Evolutionary conservation across 2,888 invertebrate species (phyloP).

Genomic region (Melolontha melolontha): DNA sequence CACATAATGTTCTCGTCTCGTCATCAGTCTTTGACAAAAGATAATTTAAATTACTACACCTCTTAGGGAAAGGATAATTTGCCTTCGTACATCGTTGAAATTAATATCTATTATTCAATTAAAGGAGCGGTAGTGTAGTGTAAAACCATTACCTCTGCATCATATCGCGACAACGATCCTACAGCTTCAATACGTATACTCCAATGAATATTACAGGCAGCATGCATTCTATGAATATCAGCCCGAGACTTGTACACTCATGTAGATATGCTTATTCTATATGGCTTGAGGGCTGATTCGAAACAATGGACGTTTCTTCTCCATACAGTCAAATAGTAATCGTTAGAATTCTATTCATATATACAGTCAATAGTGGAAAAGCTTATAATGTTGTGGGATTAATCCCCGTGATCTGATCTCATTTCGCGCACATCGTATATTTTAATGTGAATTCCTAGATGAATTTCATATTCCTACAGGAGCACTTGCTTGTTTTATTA

Average conservation of each 20-base stretch:
- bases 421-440: background rate
- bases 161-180: background rate
- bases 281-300: too few relatives aligned
- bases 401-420: background rate
- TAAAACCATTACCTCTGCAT: constrained; percentile 1
- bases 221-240: background rate
- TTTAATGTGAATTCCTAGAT: constrained; percentile 1
- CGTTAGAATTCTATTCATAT: constrained; percentile 31
- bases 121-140: background rate
- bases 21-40: constrained; percentile 4
- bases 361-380: constrained; percentile 25
- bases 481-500: background rate
- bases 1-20: too few relatives aligned
- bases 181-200: background rate
- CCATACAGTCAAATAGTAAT: constrained; percentile 7
- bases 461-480: background rate
- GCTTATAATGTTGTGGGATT: constrained; percentile 16
- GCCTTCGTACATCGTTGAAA: background rate
- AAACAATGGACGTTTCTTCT: too few relatives aligned
- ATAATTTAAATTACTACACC: background rate
- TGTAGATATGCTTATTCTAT: too few relatives aligned
- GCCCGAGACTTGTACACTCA: background rate
- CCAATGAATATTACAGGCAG: constrained; percentile 3
- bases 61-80: too few relatives aligned
- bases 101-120: constrained; percentile 23